Evolutionary conservation across 2,797 vertebrate genomes (phyloP).

Genomic region (Squalus acanthias): DNA sequence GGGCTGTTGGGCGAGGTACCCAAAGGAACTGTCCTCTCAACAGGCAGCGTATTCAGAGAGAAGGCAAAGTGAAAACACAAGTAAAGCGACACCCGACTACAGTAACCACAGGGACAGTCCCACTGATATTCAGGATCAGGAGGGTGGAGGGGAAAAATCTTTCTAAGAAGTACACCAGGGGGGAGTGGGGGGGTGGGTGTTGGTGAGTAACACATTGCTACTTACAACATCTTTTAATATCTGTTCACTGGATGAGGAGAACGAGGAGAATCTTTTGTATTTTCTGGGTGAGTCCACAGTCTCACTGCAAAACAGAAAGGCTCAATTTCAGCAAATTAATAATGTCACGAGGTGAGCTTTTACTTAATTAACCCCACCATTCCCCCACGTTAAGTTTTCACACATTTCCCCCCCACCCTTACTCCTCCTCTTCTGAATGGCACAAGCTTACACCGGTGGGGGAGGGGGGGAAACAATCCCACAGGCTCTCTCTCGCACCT

Average conservation of each 20-base stretch:
- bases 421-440: neutral
- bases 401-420: too few species aligned
- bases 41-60: too few species aligned
- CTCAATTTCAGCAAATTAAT: neutral
- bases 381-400: constrained; percentile 27
- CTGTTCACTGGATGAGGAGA: constrained; percentile 60
- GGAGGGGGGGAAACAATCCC: neutral
- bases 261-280: constrained; percentile 62
- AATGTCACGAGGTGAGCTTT: neutral
- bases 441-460: neutral
- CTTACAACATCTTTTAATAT: constrained; percentile 68
- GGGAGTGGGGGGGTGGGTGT: neutral
- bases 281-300: constrained; percentile 48
- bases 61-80: too few species aligned
- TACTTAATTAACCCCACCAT: neutral
- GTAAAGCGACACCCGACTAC: too few species aligned
- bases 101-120: too few species aligned
- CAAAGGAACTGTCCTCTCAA: too few species aligned
- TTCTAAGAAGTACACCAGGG: neutral
- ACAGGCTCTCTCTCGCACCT: neutral
- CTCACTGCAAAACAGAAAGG: constrained; percentile 49
- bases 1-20: too few species aligned
- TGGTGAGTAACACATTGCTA: constrained; percentile 27
- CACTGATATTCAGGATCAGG: too few species aligned
- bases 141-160: neutral